Evolutionary conservation across 2,113 vertebrate genomes (phyloP).

Genomic region (Sus scrofa): T2T-Sscrofa CM000827.6:106317001-106317500

Average conservation of each 20-base stretch:
- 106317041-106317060: accelerated
- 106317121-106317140: neutral
- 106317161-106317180: neutral
- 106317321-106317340: no score
- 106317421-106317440: no score
- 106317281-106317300: neutral
- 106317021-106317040: neutral
- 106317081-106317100: accelerated
- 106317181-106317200: neutral
- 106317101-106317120: accelerated
- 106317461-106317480: no score
- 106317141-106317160: neutral
- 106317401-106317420: no score
- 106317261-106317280: neutral
- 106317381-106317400: no score
- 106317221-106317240: neutral
- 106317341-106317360: no score
- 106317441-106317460: no score
- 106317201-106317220: neutral
- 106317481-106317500: neutral
- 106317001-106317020: neutral
- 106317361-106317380: no score
- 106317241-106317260: neutral
- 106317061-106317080: neutral
- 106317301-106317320: neutral